Base-by-base conservation (phyloP, 2,797 vertebrate species). In the Silurus lanzhouensis region DNA sequence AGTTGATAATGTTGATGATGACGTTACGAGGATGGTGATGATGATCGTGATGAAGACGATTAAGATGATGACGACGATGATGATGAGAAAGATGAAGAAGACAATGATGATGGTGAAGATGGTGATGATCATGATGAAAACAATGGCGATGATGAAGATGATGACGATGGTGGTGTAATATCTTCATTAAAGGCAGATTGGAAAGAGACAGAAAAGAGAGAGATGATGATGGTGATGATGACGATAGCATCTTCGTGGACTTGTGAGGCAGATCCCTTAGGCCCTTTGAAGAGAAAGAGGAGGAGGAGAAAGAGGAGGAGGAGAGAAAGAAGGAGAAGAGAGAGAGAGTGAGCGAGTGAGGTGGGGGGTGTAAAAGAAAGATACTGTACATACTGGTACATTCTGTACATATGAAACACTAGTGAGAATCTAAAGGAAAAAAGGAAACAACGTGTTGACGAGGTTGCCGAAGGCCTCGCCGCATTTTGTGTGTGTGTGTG, bases 401-500 rank as follows among this genome's bases (percentile, higher is more conserved):
- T 60, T 38, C 3, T 38, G 63, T 64, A 76, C 81, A 44, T 67
- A 60, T 68, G 80, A 61, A 57, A 72, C 19, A 61, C 4, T 46
- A 31, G 67, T 82, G 52, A 22, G 48, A 20, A 22, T 58, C 27
- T 64, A 66, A 81, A 66, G 60, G 64, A 7, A 48, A 46, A 64
- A 14, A 19, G 5, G 10, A 44, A 46, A 19, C 6, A 55, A 13
- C 14, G 61, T 44, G 63, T 22, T n/a, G 64, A 57, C 6, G 63
- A 78, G 74, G 71, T 64, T 64, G 71, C 82, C 67, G 83, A 66
- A 84, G 83, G 83, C 58, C 46, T 48, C 64, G 85, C 82, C 38
- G 87, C 85, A 63, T 77, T 87, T 79, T 85, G 79, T 72, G 81
- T 82, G 66, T 68, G 79, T 70, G 83, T 67, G 63, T 55, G 83